Percentiles rank a stretch among this genome's conserved stretches.
Conservation (phyloP, 2,797 vertebrate species). For the Potorous gilbertii region DNA sequence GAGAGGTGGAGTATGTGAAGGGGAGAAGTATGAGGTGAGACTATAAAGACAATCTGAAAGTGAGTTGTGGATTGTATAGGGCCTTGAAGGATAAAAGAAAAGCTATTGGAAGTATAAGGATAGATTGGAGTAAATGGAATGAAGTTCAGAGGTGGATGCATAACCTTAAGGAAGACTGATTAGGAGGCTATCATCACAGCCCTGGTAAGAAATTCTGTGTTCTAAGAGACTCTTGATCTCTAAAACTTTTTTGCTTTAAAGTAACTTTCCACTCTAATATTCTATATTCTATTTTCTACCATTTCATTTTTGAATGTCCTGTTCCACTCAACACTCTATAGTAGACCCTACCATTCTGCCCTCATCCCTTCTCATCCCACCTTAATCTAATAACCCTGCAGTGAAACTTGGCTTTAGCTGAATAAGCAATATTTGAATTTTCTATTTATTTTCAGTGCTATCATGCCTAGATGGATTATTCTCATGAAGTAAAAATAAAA, state of each 20-base stretch:
- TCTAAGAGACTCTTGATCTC: not conserved
- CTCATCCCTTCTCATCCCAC: too few relatives aligned
- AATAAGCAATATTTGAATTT: constrained; percentile 22
- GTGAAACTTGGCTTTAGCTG: constrained; percentile 3
- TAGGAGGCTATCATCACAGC: not conserved
- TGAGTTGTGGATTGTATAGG: not conserved
- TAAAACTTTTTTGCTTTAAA: not conserved
- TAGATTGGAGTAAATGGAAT: not conserved
- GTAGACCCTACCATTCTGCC: too few relatives aligned
- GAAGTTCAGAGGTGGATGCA: not conserved
- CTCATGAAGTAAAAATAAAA: constrained; percentile 25
- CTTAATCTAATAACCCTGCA: not conserved
- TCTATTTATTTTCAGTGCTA: rapidly evolving
- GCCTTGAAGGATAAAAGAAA: not conserved
- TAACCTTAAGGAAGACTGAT: not conserved
- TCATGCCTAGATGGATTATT: not conserved
- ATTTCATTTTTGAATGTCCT: not conserved
- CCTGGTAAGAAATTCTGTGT: not conserved
- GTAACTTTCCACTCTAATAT: not conserved
- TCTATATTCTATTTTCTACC: not conserved
- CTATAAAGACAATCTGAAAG: not conserved
- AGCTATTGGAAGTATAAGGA: not conserved
- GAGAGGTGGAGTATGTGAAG: not conserved
- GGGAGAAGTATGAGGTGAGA: not conserved
- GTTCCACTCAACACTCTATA: not conserved